Base-by-base conservation (phyloP, 2,113 vertebrate species). In the Chaetodon auriga region DNA sequence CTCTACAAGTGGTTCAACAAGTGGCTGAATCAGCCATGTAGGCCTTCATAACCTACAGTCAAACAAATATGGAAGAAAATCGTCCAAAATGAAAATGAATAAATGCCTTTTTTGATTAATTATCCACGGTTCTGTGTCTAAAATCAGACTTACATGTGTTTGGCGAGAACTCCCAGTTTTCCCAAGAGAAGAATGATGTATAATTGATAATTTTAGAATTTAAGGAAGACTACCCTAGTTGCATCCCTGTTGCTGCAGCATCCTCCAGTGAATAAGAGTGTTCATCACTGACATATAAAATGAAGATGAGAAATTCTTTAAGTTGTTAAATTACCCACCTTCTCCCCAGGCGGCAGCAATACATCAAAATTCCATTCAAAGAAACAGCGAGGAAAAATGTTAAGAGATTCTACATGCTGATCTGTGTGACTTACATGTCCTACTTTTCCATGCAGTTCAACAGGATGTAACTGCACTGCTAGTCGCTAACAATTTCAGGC, bases 371-470 rank as follows among this genome's bases (percentile, higher is more conserved):
- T 54, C 48, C 5, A 38, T 57, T 75, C 53, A 35, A 45, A 64
- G 45, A 38, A 43, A 68, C 51, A 25, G 36, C 58, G 2, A 38
- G 60, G 19, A 14, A 54, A 63, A 57, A 35, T 38, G 19, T 63
- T 63, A 9, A 71, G 43, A 70, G 64, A 63, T 64, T 61, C 45
- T 55, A 46, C 64, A 23, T 9, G 57, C n/a, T 55, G 73, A 82
- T 78, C 58, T 76, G 30, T 46, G 19, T 54, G 68, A 81, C 68
- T 78, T 80, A 58, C 19, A 35, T 72, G 68, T 77, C 73, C 57
- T 63, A 62, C 48, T 57, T 76, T 76, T 60, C 45, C 7, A 1
- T 46, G 16, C 48, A 68, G 0, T 23, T 82, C 75, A 21, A 74
- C 62, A 61, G 74, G 75, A 81, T 25, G 75, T 19, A 19, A 15